Evolutionary conservation across 2,888 invertebrate genomes (phyloP).

Genomic region (Xylophagus ater): DNA sequence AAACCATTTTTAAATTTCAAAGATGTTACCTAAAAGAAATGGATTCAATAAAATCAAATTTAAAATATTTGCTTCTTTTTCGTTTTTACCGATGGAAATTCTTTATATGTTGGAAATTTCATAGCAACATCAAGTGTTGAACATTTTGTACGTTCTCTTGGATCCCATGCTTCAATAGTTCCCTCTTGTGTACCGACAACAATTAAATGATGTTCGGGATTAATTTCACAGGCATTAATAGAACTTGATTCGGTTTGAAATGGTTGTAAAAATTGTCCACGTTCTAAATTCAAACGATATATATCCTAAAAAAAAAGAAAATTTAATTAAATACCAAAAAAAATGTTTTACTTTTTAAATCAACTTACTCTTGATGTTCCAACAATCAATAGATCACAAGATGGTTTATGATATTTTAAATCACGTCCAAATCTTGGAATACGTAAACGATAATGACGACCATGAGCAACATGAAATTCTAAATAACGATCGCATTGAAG

Average conservation of each 20-base stretch:
- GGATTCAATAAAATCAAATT: not conserved
- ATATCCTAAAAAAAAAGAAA: constrained; percentile 56
- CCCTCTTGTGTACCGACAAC: constrained; percentile 83
- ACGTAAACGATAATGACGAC: constrained; percentile 77
- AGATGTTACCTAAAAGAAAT: constrained; percentile 49
- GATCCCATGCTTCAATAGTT: constrained; percentile 94
- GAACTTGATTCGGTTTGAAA: constrained; percentile 61
- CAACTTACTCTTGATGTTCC: constrained; percentile 67
- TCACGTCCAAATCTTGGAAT: constrained; percentile 95
- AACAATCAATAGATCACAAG: constrained; percentile 86
- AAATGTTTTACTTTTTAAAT: not conserved
- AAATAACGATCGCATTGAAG: constrained; percentile 80
- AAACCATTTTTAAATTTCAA: constrained; percentile 65
- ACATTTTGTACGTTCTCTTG: constrained; percentile 63
- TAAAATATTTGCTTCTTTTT: not conserved
- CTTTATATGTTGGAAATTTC: constrained; percentile 45
- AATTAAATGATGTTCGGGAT: constrained; percentile 78
- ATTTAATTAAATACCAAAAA: not conserved
- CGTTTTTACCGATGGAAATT: constrained; percentile 30
- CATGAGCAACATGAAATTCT: constrained; percentile 92
- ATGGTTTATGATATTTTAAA: constrained; percentile 77
- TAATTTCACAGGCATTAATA: constrained; percentile 76
- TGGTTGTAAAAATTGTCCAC: constrained; percentile 87
- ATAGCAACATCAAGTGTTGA: constrained; percentile 76
- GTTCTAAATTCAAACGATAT: constrained; percentile 88